These are phyloP conservation scores for Melolontha melolontha DNA, from an alignment of 2,888 invertebrate genomes.

Conservation along the genomic window DNA sequence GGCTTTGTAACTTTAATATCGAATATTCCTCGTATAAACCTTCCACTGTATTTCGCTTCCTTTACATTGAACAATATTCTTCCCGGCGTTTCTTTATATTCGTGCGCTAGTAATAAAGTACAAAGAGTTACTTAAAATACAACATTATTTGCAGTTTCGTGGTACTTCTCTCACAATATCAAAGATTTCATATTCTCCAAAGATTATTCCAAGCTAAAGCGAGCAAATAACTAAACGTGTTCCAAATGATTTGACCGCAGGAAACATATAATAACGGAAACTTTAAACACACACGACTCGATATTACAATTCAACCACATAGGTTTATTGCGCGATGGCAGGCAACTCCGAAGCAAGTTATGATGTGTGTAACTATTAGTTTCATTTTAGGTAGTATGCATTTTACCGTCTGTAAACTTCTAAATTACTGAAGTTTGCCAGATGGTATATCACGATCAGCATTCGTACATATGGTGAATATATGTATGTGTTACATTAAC, in stretches of 20 bases:
- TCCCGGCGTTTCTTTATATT: too few species aligned
- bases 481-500: not conserved
- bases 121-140: too few species aligned
- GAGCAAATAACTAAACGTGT: slow-evolving; percentile 1
- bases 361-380: slow-evolving; percentile 42
- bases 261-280: slow-evolving; percentile 27
- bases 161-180: too few species aligned
- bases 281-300: slow-evolving; percentile 17
- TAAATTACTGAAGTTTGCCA: slow-evolving; percentile 36
- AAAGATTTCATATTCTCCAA: too few species aligned
- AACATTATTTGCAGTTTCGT: too few species aligned
- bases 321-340: slow-evolving; percentile 1
- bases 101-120: too few species aligned
- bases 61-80: too few species aligned
- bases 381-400: slow-evolving; percentile 30
- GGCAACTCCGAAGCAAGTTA: slow-evolving; percentile 27
- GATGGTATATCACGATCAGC: slow-evolving; percentile 1
- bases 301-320: slow-evolving; percentile 19
- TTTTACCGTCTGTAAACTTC: slow-evolving; percentile 36
- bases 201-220: too few species aligned
- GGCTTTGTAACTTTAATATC: too few species aligned
- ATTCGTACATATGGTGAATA: not conserved
- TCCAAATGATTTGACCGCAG: slow-evolving; percentile 24
- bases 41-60: too few species aligned
- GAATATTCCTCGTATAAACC: too few species aligned